Evolutionary conservation across 2,797 vertebrate genomes (phyloP), one percentile per base, ranked within the genome.

Genomic region (Trachops cirrhosus): DNA sequence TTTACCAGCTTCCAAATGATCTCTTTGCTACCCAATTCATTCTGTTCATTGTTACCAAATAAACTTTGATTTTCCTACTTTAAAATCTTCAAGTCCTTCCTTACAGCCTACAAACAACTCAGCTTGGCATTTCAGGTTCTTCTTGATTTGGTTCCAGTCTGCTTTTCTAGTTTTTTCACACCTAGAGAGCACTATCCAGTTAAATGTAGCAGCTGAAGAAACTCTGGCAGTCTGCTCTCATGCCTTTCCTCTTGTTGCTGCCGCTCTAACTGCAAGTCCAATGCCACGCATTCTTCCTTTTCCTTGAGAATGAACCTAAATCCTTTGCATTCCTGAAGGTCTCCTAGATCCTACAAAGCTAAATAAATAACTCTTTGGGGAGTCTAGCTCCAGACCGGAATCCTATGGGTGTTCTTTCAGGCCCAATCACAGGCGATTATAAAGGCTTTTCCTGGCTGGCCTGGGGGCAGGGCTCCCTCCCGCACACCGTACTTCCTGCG

Each of bases 61-160:
- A 88, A 93, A 88, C 41, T 11, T 59, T 83, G 39, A 91, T 44
- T 67, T 15, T 10, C 73, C 26, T 79, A 89, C 46, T 88, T 93
- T 34, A 93, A 96, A 97, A 91, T 57, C 32, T 80, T 79, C 24
- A 44, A 57, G 80, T 73, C 37, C 52, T 96, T 93, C 46, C 10
- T 79, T 57, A 87, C 22, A 87, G 50, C n/a, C n/a, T 54, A 64
- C 12, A 54, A 92, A 84, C 0, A 15, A 74, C 41, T 71, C 32
- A 37, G 29, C 34, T 15, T n/a, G 6, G 44, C 41, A 86, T 75
- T 93, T 71, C 39, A 92, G 46, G 21, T 34, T 93, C 29, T 57
- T 89, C 77, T 68, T 82, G 57, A 86, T 70, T 85, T 90, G 78
- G 67, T 93, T n/a, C 44, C 32, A 62, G 14, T n/a, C n/a, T 77